Evolutionary conservation across 1,140 invertebrate genomes (phyloP), one percentile per base, ranked within the genome.

Genomic region (Drosophila pseudoobscura): DNA sequence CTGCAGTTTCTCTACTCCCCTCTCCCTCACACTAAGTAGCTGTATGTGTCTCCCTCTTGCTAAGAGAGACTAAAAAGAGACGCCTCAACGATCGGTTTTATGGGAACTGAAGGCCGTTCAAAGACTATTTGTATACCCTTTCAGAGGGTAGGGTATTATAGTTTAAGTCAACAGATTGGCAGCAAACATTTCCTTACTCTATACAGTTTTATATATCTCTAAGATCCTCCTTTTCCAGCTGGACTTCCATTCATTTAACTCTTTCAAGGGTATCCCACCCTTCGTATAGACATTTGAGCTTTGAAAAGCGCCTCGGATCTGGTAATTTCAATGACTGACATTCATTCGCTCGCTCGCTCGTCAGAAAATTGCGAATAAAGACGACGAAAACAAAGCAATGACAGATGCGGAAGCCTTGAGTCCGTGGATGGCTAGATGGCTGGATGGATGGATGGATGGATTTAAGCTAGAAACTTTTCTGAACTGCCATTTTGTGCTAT

Each of bases 401-500:
- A 69, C 51, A 57, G 63, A 69, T 69, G 65, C 65, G 65, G 65
- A 69, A 69, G 63, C 65, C 39, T 66, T 69, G 35, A 69, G 61
- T 63, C 46, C 5, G 35, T 13, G 11, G 35, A 13, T 39, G 35
- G 35, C 11, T 39, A 11, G 35, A 13, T 31, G 7, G 29, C 65
- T 68, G 49, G 43, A 15, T 15, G 15, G 15, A 0, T 15, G 35
- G 31, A 29, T 22, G 35, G 61, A 66, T 64, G 60, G 49, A 53
- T 31, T 56, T 43, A 69, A 68, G 26, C 60, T 64, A 69, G 51
- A 56, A 71, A 46, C 47, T 54, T 47, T 79, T 66, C 64, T 54
- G 20, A 49, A 77, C 60, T 58, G 47, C 60, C 65, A 80, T 64
- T 75, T 73, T 82, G 68, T 80, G 78, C 58, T 82, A 80, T 82